Evolutionary conservation across 2,888 invertebrate genomes (phyloP), one percentile per base, ranked within the genome.

Genomic region (Brachynemurus nebulosus): DNA sequence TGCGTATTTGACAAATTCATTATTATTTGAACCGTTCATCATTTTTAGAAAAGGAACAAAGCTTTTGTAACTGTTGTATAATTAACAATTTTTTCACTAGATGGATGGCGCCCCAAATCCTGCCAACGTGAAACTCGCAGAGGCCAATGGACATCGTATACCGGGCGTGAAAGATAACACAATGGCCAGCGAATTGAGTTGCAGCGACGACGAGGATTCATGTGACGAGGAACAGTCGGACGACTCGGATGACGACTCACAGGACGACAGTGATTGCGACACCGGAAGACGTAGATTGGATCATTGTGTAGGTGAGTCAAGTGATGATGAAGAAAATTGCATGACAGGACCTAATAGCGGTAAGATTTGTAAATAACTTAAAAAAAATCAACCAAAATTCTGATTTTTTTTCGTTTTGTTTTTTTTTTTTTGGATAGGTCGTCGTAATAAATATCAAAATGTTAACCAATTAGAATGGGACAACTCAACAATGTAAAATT

Each of bases 381-480:
- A 4, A 4, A n/a, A 11, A 25, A 25, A 25, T 11, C 33, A 17
- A 61, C 56, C 51, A 59, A 58, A 39, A 64, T 45, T 62, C 62
- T 8, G 63, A 63, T 40, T 59, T n/a, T n/a, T n/a, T 9, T 25
- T 25, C n/a, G 27, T 25, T 25, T 25, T 25, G 8, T 25, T n/a
- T 25, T 25, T n/a, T n/a, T n/a, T n/a, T n/a, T n/a, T n/a, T n/a
- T n/a, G n/a, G n/a, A n/a, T n/a, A 44, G 44, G 60, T 55, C 70
- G 61, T 62, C 72, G 63, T 51, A 63, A 62, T 51, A 64, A 80
- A 61, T 80, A 80, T 64, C 75, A 79, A 58, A 80, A 80, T 67
- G 78, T 80, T 59, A 80, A 77, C 64, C 81, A 81, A 65, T 66
- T 81, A 51, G 81, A 81, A 66, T 81, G 81, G 81, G 81, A 81